Evolutionary conservation across 2,113 vertebrate genomes (phyloP).

Genomic region (Narcine bancroftii): DNA sequence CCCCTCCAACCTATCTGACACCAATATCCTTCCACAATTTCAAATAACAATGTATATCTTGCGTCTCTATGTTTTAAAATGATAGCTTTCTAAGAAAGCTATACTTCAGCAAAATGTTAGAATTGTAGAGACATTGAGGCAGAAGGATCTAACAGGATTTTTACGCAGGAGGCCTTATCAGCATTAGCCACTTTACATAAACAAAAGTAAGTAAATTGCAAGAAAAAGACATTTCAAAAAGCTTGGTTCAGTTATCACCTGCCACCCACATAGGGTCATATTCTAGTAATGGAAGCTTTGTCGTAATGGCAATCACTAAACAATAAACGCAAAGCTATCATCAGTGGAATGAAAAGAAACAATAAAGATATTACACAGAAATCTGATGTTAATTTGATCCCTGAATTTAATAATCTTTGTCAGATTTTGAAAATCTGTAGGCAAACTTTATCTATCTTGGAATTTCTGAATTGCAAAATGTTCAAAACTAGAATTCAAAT

Average conservation of each 20-base stretch:
- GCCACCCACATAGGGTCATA: constrained; percentile 33
- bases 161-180: neutral
- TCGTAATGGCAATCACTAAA: neutral
- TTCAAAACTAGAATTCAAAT: neutral
- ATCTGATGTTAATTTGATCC: neutral
- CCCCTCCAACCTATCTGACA: neutral
- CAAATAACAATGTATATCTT: neutral
- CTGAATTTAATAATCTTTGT: too few relatives aligned
- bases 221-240: neutral
- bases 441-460: neutral
- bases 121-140: neutral
- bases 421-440: neutral
- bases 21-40: neutral
- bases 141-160: neutral
- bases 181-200: neutral
- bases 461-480: too few relatives aligned
- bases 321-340: neutral
- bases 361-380: neutral
- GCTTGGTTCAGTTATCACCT: neutral
- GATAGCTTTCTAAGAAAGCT: neutral
- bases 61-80: neutral
- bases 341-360: neutral
- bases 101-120: neutral
- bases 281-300: too few relatives aligned
- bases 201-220: neutral